A percentile compares a stretch with the other conserved stretches of the same genome.
phyloP scores from a whole-genome alignment of 2,888 invertebrate genomes.

The Celastrina argiolus region DNA sequence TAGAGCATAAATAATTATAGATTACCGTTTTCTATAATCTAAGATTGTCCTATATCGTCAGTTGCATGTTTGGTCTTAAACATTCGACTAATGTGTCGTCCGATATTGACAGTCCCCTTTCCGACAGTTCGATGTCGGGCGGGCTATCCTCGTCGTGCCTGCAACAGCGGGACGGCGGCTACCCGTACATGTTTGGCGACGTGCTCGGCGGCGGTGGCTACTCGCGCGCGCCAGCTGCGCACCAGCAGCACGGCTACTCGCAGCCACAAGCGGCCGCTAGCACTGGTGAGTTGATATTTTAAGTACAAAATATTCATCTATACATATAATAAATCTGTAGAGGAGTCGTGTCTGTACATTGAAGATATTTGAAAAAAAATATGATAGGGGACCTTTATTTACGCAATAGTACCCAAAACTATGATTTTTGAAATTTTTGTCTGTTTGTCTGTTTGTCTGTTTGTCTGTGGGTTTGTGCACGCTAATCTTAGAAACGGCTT shows the following conservation, averaged over 20 bases:
- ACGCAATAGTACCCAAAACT: too few relatives aligned
- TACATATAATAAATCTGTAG: too few relatives aligned
- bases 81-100: constrained; percentile 23
- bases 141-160: constrained; percentile 89
- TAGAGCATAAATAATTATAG: too few relatives aligned
- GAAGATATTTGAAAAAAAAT: too few relatives aligned
- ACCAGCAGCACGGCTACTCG: constrained; percentile 84
- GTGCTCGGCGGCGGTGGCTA: constrained; percentile 86
- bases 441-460: too few relatives aligned
- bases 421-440: too few relatives aligned
- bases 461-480: too few relatives aligned
- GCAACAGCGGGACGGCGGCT: constrained; percentile 88
- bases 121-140: constrained; percentile 90
- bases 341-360: too few relatives aligned
- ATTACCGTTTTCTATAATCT: neutral
- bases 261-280: constrained; percentile 77
- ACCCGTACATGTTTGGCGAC: constrained; percentile 95
- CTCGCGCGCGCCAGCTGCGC: constrained; percentile 84
- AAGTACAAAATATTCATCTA: too few relatives aligned
- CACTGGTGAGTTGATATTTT: constrained; percentile 72
- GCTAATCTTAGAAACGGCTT: too few relatives aligned
- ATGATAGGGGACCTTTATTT: too few relatives aligned
- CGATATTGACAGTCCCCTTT: constrained; percentile 35
- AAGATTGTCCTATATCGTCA: neutral
- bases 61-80: neutral